These are phyloP conservation scores for Euplexia lucipara DNA, from an alignment of 2,888 invertebrate species.

Conservation along the genomic window DNA sequence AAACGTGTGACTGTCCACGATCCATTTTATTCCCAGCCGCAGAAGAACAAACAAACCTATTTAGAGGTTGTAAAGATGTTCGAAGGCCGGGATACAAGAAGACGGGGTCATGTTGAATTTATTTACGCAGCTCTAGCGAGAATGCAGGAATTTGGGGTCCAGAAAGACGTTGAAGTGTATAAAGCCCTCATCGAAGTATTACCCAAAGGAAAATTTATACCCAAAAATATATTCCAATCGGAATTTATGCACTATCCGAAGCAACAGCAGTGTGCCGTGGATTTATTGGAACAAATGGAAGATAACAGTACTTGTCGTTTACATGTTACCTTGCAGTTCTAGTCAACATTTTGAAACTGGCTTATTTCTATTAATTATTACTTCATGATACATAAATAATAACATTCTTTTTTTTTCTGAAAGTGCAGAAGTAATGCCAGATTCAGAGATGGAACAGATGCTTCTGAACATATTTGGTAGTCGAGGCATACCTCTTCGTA, in stretches of 20 bases:
- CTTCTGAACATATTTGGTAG: slow-evolving; percentile 96
- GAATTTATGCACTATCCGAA: slow-evolving; percentile 98
- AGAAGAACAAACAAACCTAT: slow-evolving; percentile 93
- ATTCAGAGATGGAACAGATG: slow-evolving; percentile 96
- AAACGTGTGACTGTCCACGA: slow-evolving; percentile 83
- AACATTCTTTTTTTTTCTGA: slow-evolving; percentile 43
- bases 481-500: slow-evolving; percentile 93
- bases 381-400: slow-evolving; percentile 24
- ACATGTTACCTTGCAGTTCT: slow-evolving; percentile 13
- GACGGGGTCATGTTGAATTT: slow-evolving; percentile 98
- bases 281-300: slow-evolving; percentile 98
- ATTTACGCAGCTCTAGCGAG: slow-evolving; percentile 96
- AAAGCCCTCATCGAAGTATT: slow-evolving; percentile 96
- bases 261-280: slow-evolving; percentile 98
- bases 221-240: slow-evolving; percentile 95
- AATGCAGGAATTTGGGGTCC: slow-evolving; percentile 97
- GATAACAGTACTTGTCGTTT: slow-evolving; percentile 92
- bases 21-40: slow-evolving; percentile 86
- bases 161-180: slow-evolving; percentile 96
- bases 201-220: slow-evolving; percentile 97
- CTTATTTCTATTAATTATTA: not conserved
- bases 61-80: slow-evolving; percentile 94
- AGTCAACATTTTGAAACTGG: not conserved
- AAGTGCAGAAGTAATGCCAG: slow-evolving; percentile 95
- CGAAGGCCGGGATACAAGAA: slow-evolving; percentile 92